A percentile compares a stretch with the other conserved stretches of the same genome.
Conservation (phyloP, 2,113 vertebrate species). For the Pimephales promelas region DNA sequence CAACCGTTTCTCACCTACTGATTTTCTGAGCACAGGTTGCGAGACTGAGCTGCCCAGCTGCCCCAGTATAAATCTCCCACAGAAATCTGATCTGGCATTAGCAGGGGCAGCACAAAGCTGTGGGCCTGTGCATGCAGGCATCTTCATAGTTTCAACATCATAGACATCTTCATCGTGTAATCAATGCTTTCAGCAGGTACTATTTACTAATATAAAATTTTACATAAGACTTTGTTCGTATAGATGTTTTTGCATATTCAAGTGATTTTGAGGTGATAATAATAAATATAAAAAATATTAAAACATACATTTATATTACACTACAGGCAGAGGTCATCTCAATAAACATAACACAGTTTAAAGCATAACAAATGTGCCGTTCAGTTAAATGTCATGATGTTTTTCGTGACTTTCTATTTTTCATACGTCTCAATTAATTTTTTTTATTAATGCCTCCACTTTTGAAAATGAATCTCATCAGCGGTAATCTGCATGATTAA, state of each 20-base stretch:
- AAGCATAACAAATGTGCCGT: background rate
- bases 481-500: slow-evolving; percentile 70
- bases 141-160: slow-evolving; percentile 36
- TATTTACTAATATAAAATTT: background rate
- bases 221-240: background rate
- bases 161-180: background rate
- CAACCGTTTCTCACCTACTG: slow-evolving; percentile 53
- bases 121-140: slow-evolving; percentile 54
- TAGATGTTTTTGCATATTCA: background rate
- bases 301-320: background rate
- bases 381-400: slow-evolving; percentile 15
- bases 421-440: background rate
- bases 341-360: background rate
- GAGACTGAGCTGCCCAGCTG: slow-evolving; percentile 71
- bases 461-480: slow-evolving; percentile 73
- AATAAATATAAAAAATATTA: too few species aligned
- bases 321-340: slow-evolving; percentile 10
- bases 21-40: slow-evolving; percentile 57
- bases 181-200: background rate
- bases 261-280: background rate
- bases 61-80: slow-evolving; percentile 70
- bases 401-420: slow-evolving; percentile 27
- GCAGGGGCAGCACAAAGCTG: slow-evolving; percentile 49
- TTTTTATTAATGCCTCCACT: slow-evolving; percentile 45
- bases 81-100: slow-evolving; percentile 62